These are phyloP conservation scores for Calliscelio sp. DNA, from an alignment of 2,888 invertebrate species.

Conservation along the genomic window DNA sequence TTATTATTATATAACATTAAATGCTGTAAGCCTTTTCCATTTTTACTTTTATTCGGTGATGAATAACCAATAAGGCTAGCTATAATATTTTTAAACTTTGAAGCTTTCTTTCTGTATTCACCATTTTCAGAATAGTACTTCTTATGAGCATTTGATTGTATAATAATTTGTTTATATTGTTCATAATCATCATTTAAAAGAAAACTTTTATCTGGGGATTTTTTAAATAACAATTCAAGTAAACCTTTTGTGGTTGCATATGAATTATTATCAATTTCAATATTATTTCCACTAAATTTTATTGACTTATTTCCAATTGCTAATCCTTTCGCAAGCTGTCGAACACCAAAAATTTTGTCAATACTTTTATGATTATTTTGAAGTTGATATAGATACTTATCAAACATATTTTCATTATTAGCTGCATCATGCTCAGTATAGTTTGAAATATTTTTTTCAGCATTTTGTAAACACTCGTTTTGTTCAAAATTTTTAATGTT, in stretches of 20 bases:
- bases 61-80: not conserved
- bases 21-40: conserved; percentile 13
- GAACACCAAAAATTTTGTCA: not conserved
- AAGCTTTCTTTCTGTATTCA: not conserved
- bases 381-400: not conserved
- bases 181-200: not conserved
- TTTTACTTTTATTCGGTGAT: not conserved
- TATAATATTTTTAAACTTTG: conserved; percentile 39
- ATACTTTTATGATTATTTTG: not conserved
- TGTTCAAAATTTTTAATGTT: not conserved
- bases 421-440: not conserved
- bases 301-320: conserved; percentile 27
- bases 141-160: conserved; percentile 53
- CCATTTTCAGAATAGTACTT: conserved; percentile 41
- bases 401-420: not conserved
- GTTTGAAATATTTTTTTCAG: not conserved
- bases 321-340: not conserved
- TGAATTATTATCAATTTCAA: conserved; percentile 5
- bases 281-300: not conserved
- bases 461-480: not conserved
- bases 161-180: conserved; percentile 46
- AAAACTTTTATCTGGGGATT: not conserved
- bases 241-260: conserved; percentile 14
- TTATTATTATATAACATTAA: conserved; percentile 18
- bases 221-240: conserved; percentile 30